Evolutionary conservation across 2,888 invertebrate genomes (phyloP).

Genomic region (Sesia apiformis): DNA sequence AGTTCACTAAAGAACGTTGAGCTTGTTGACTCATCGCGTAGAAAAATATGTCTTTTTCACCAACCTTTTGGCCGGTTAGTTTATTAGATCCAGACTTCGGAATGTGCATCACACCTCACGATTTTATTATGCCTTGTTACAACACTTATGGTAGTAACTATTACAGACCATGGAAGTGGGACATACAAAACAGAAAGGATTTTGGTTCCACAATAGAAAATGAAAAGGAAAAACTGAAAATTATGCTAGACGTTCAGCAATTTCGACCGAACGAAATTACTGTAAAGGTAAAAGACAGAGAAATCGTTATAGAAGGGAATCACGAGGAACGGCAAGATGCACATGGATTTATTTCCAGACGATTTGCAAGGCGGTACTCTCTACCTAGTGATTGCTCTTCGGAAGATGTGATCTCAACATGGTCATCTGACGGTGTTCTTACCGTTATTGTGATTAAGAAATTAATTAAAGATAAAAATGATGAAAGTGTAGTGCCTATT

Average conservation of each 20-base stretch:
- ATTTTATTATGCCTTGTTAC: constrained; percentile 25
- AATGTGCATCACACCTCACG: constrained; percentile 25
- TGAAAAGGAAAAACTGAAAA: constrained; percentile 55
- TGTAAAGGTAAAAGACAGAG: constrained; percentile 77
- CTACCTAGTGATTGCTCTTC: constrained; percentile 38
- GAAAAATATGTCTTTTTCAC: constrained; percentile 21
- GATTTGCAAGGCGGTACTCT: constrained; percentile 57
- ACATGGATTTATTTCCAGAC: constrained; percentile 57
- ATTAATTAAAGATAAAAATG: constrained; percentile 6
- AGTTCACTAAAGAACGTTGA: not conserved
- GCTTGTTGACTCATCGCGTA: constrained; percentile 1
- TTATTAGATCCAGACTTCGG: constrained; percentile 25
- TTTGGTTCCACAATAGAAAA: constrained; percentile 29
- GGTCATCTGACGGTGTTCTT: constrained; percentile 38
- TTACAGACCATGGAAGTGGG: constrained; percentile 30
- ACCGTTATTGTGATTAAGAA: constrained; percentile 24
- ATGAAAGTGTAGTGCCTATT: constrained; percentile 33
- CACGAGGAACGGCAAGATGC: constrained; percentile 65
- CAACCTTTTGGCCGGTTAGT: constrained; percentile 17
- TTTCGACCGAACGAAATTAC: constrained; percentile 80
- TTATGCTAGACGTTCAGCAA: constrained; percentile 79
- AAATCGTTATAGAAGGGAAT: constrained; percentile 74
- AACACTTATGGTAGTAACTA: constrained; percentile 19
- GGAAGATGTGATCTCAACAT: constrained; percentile 29
- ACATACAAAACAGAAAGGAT: constrained; percentile 23